Evolutionary conservation across 2,113 vertebrate genomes (phyloP), one percentile per base, ranked within the genome.

Genomic region (Daphoenositta chrysoptera): DNA sequence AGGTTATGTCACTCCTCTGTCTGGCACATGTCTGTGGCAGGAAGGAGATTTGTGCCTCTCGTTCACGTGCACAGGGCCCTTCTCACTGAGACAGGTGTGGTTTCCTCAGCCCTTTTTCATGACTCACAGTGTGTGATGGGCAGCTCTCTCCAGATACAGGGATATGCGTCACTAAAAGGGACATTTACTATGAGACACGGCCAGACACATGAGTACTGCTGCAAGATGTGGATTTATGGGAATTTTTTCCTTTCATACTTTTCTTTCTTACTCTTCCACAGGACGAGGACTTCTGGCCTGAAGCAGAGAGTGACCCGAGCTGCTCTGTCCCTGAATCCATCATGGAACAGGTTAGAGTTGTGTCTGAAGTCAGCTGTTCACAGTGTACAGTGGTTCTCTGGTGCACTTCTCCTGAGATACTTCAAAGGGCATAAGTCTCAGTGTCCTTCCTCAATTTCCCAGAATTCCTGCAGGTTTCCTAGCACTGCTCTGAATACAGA

Each of bases 301-400:
- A 95, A 91, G 82, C 61, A 80, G 76, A 75, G 19, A 8, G 87
- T 79, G 70, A 79, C 31, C 22, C 5, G 8, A 78, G 40, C 79
- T 89, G 75, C 39, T 76, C n/a, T 80, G 16, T 87, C 70, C 91
- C 81, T 66, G 71, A 82, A 86, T 42, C 81, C 24, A 28, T 58
- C 42, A 97, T 97, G 97, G 87, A 95, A 60, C 95, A 95, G 96
- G 97, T 97, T 53, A 80, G 94, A 88, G 66, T 53, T 42, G 0
- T 37, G 27, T 39, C 44, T 72, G 24, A 37, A 73, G 18, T 33
- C 64, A 45, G 48, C 35, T 40, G 12, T 44, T 69, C 44, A 27
- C 28, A 39, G 58, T 50, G 26, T 54, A 13, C 26, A 20, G 44
- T 23, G 66, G 9, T 40, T 79, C 28, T 56, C 48, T 56, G 57